Base-by-base conservation (phyloP, 1,140 invertebrate genomes). In the Heliconius himera region DNA sequence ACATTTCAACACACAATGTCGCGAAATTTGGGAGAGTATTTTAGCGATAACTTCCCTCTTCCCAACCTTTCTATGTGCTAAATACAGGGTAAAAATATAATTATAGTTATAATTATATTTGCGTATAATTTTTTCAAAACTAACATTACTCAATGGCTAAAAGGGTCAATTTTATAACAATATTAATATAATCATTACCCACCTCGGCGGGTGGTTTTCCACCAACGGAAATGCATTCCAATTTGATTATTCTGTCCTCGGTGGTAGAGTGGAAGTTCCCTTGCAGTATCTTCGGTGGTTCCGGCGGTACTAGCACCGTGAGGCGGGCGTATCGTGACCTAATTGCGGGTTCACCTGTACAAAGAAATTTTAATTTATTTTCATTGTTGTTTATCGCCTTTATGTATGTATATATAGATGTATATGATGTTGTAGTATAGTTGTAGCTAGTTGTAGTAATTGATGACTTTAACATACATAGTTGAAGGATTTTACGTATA, bases 191-290 rank as follows among this genome's bases (percentile, higher is more conserved):
- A 72, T 72, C 88, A 11, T 72, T 81, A 82, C 95, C 96, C 96
- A 97, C 97, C 96, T 98, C 97, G 16, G 98, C 98, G 0, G 98
- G 97, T 22, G 98, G 98, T 92, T 99, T 99, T 66, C 98, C 98
- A 33, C 97, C 98, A 78, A 96, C 95, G 80, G 98, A 98, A 46
- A 98, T 96, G 93, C 98, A 99, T 86, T 98, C 98, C 87, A 99
- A 95, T 91, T 98, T 97, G 73, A 98, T 97, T 85, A 98, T 97
- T 81, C 97, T 96, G 92, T 99, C 98, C 90, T 98, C 98, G 1
- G 97, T 98, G 46, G 97, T 98, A 70, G 97, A 96, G 83, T 98
- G 96, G 85, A 96, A 96, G 84, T 87, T 89, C n/a, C 97, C 97
- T 89, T 98, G 97, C 6, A 97, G 94, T 84, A 99, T 99, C 92